These are phyloP conservation scores for Otocyon megalotis DNA, from an alignment of 2,113 vertebrate species.

Conservation along the genomic window DNA sequence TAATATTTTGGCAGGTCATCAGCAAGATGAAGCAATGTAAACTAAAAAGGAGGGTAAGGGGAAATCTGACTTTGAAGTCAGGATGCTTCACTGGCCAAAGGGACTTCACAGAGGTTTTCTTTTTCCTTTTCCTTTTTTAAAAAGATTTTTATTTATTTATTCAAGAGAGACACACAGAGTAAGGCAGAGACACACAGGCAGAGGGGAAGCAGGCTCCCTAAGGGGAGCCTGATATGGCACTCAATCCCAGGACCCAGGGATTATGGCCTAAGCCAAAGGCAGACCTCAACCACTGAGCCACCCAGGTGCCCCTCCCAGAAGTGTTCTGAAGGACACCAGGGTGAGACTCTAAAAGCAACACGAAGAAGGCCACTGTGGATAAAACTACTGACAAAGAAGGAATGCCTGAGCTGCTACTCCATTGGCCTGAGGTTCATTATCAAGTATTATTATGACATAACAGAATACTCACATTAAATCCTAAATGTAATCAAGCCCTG, in stretches of 20 bases:
- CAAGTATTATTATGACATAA: neutral
- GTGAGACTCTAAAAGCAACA: constrained; percentile 26
- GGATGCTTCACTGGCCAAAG: neutral
- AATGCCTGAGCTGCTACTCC: neutral
- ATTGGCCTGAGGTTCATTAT: neutral
- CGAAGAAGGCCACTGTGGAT: neutral
- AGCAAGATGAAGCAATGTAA: constrained; percentile 48
- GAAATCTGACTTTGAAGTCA: neutral
- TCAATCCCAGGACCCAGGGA: too few relatives aligned
- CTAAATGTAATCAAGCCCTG: neutral
- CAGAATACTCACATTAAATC: neutral
- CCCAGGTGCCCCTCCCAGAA: neutral
- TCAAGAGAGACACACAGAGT: too few relatives aligned
- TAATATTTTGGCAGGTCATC: neutral
- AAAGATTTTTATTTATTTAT: too few relatives aligned
- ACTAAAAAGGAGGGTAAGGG: constrained; percentile 29
- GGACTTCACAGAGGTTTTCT: constrained; percentile 50
- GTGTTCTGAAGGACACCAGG: constrained; percentile 60
- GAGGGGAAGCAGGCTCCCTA: too few relatives aligned
- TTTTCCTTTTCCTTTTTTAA: too few relatives aligned
- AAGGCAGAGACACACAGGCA: too few relatives aligned
- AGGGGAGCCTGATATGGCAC: too few relatives aligned
- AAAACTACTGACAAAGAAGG: neutral
- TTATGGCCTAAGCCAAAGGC: too few relatives aligned
- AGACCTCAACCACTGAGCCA: too few relatives aligned